Evolutionary conservation across 2,888 invertebrate species (phyloP).

Genomic region (Sthenelais limicola): DNA sequence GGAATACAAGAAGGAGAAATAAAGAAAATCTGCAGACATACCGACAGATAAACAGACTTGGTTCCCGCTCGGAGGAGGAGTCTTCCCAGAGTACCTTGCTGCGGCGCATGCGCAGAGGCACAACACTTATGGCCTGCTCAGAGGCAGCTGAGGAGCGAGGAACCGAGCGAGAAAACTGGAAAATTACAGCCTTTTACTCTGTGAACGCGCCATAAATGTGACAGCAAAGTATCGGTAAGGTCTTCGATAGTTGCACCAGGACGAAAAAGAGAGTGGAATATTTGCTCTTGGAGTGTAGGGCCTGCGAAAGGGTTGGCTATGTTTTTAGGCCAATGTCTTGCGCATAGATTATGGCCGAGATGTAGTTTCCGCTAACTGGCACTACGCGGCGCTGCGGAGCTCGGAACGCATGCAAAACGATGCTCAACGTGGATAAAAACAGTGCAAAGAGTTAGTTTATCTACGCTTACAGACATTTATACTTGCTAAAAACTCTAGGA

Average conservation of each 20-base stretch:
- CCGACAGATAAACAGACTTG: too few species aligned
- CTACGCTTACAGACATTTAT: too few species aligned
- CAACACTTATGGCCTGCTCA: conserved; percentile 10
- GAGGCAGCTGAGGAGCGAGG: not conserved
- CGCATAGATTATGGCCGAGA: conserved; percentile 32
- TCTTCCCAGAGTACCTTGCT: conserved; percentile 12
- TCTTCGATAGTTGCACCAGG: not conserved
- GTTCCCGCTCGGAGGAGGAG: too few species aligned
- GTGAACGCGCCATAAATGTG: not conserved
- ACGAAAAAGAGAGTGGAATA: not conserved
- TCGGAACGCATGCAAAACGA: too few species aligned
- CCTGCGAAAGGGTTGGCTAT: conserved; percentile 9
- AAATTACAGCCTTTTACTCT: conserved; percentile 1
- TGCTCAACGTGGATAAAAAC: too few species aligned
- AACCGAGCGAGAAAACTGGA: not conserved
- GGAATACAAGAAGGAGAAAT: too few species aligned
- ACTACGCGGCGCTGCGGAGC: not conserved
- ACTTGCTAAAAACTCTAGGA: too few species aligned
- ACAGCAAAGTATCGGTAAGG: not conserved
- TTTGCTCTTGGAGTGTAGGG: conserved; percentile 15
- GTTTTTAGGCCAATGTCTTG: conserved; percentile 20
- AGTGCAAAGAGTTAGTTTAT: too few species aligned
- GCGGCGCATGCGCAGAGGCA: conserved; percentile 9
- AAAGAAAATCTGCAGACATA: too few species aligned
- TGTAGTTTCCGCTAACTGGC: conserved; percentile 4